A percentile compares a stretch with the other conserved stretches of the same genome.
Conservation (phyloP, 2,113 vertebrate genomes). For the Calyptommatus sinebrachiatus region DNA sequence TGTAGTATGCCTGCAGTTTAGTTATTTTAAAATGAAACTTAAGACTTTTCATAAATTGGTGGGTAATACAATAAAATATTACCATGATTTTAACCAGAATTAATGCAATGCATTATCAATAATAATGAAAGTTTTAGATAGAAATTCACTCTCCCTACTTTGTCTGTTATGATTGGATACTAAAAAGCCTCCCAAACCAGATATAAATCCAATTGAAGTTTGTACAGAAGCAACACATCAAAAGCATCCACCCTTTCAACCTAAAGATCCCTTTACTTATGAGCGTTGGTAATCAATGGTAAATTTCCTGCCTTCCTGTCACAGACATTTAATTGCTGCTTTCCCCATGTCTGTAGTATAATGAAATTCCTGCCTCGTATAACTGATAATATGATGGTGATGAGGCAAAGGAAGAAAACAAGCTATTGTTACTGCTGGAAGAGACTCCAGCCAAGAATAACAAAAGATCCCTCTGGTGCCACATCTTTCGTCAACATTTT, state of each 20-base stretch:
- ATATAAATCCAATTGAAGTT: background rate
- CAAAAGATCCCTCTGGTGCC: slow-evolving; percentile 55
- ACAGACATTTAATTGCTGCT: slow-evolving; percentile 49
- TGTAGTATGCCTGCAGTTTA: too few species aligned
- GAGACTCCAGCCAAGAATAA: slow-evolving; percentile 62
- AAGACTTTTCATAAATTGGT: too few species aligned
- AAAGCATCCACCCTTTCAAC: slow-evolving; percentile 53
- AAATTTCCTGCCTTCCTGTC: slow-evolving; percentile 62
- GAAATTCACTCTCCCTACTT: too few species aligned
- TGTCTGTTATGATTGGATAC: too few species aligned
- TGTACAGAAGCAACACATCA: slow-evolving; percentile 23
- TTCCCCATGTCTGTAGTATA: slow-evolving; percentile 46
- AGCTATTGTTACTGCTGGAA: slow-evolving; percentile 64
- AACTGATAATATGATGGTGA: slow-evolving; percentile 26
- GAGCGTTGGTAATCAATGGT: slow-evolving; percentile 48
- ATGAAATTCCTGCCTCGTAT: slow-evolving; percentile 55
- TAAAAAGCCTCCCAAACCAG: too few species aligned
- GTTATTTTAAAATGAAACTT: too few species aligned
- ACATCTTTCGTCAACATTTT: slow-evolving; percentile 55
- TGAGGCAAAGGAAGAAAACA: slow-evolving; percentile 65
- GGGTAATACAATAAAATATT: too few species aligned
- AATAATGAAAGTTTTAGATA: slow-evolving; percentile 24
- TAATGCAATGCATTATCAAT: background rate
- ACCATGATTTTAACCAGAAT: too few species aligned
- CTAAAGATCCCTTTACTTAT: slow-evolving; percentile 41